These are phyloP conservation scores for Gymnocheta viridis DNA, from an alignment of 2,888 invertebrate species.

Conservation along the genomic window DNA sequence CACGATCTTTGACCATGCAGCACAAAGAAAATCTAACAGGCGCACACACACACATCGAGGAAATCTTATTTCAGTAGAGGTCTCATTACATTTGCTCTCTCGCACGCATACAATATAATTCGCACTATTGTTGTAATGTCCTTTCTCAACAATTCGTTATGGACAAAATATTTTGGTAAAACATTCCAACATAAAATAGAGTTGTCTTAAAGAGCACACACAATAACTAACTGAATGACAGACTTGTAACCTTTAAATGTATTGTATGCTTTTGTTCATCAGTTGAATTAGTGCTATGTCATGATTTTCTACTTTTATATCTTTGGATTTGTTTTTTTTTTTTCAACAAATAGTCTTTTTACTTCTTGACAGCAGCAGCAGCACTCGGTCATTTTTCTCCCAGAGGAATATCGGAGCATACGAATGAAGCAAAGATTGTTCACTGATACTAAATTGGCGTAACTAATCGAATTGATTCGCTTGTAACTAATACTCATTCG, in stretches of 20 bases:
- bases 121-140: constrained; percentile 67
- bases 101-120: background rate
- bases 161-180: constrained; percentile 78
- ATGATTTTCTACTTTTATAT: constrained; percentile 46
- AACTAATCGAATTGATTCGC: constrained; percentile 68
- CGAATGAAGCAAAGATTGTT: constrained; percentile 52
- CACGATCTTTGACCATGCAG: constrained; percentile 71
- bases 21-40: constrained; percentile 39
- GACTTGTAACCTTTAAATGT: constrained; percentile 25
- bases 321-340: background rate
- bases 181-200: constrained; percentile 54
- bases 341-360: constrained; percentile 31
- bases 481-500: constrained; percentile 59
- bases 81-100: background rate
- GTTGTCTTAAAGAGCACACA: constrained; percentile 21
- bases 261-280: constrained; percentile 53
- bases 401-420: constrained; percentile 35
- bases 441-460: constrained; percentile 67
- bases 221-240: constrained; percentile 24
- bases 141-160: constrained; percentile 76
- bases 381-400: constrained; percentile 39
- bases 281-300: constrained; percentile 65
- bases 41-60: background rate
- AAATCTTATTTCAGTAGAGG: background rate
- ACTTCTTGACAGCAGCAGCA: constrained; percentile 32